These are phyloP conservation scores for Drymodes brunneopygia DNA, from an alignment of 2,113 vertebrate genomes.

Conservation along the genomic window DNA sequence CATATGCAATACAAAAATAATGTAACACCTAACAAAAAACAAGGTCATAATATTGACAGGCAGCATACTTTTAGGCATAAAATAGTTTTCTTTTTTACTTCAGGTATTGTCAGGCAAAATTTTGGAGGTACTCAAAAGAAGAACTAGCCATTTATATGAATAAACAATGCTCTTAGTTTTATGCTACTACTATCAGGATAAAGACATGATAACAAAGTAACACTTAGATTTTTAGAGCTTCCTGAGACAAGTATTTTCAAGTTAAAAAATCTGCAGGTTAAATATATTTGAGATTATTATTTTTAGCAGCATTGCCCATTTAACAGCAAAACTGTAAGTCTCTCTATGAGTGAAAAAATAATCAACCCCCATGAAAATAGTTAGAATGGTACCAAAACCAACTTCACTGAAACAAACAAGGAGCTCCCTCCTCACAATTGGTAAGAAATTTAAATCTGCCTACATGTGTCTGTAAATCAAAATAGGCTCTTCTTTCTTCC, in stretches of 20 bases:
- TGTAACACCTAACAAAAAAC: not conserved
- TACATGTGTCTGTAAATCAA: constrained; percentile 98
- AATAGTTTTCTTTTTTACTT: not conserved
- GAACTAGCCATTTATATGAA: not conserved
- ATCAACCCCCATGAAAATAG: not conserved
- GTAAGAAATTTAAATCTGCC: constrained; percentile 10
- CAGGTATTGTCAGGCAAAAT: not conserved
- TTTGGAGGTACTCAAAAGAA: not conserved
- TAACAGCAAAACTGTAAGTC: not conserved
- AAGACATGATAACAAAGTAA: not conserved
- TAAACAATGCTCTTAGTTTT: not conserved
- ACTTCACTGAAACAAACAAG: not conserved
- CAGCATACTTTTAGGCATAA: not conserved
- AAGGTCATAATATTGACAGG: not conserved
- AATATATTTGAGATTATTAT: not conserved
- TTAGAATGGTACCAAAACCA: not conserved
- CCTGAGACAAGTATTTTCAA: not conserved
- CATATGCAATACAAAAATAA: not conserved
- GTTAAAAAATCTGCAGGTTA: not conserved
- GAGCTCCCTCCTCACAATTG: not conserved
- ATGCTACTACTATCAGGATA: not conserved
- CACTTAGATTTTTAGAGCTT: not conserved
- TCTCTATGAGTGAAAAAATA: not conserved
- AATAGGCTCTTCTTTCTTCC: constrained; percentile 97
- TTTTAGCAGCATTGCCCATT: not conserved